Conservation (phyloP, 2,888 invertebrate species). For the Eupithecia dodoneata region DNA sequence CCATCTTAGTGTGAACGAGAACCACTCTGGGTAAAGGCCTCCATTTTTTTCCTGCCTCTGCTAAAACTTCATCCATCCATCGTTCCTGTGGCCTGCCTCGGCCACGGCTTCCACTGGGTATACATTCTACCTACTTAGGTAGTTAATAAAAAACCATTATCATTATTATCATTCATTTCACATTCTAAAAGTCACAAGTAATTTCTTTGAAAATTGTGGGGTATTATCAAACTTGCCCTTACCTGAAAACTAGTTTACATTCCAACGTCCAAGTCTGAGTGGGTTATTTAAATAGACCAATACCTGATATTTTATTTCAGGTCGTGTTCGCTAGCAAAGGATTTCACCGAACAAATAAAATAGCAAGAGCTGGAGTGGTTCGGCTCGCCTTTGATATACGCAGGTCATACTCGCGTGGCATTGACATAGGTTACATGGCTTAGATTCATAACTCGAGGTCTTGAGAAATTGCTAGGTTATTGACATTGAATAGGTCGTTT, state of each 20-base stretch:
- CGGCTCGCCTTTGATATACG: constrained; percentile 55
- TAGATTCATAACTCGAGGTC: constrained; percentile 17
- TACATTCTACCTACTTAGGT: too few relatives aligned
- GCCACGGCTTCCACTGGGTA: not conserved
- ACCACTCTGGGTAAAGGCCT: not conserved
- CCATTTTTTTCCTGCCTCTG: not conserved
- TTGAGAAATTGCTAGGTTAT: constrained; percentile 3
- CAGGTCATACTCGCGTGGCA: constrained; percentile 56
- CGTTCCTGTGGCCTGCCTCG: not conserved
- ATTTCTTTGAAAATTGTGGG: not conserved
- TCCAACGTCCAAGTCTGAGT: not conserved
- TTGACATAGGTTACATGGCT: constrained; percentile 48
- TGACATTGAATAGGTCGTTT: not conserved
- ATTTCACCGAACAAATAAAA: constrained; percentile 41
- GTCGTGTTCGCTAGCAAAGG: constrained; percentile 35
- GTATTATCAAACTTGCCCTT: not conserved
- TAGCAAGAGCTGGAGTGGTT: constrained; percentile 54
- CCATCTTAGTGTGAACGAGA: not conserved
- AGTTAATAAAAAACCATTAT: too few relatives aligned
- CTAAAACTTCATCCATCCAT: not conserved
- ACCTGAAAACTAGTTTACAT: not conserved
- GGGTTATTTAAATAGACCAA: constrained; percentile 20
- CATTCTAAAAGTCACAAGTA: not conserved
- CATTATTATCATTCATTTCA: too few relatives aligned
- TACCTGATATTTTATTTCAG: constrained; percentile 29